Base-by-base conservation (phyloP, 1,140 invertebrate species). In the Kradibia gibbosae region DNA sequence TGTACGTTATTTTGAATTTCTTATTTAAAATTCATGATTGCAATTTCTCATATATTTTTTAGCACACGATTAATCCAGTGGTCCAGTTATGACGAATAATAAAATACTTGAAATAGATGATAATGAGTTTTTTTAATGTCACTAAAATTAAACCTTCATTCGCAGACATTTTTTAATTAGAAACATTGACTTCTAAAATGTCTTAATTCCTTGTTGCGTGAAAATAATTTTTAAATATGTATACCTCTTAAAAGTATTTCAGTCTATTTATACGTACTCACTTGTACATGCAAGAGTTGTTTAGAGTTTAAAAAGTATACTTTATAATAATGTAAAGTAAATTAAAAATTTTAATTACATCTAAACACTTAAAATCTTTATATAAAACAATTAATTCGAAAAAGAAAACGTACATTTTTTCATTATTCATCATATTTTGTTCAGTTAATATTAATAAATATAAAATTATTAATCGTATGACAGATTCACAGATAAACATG, bases 101-200 rank as follows among this genome's bases (percentile, higher is more conserved):
- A 48, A 50, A 78, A 78, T 70, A 15, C 65, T 78, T 65, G 71
- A 70, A 78, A 78, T 78, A 78, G 76, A 36, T 10, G 65, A 70
- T 78, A 78, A 78, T 39, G 62, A 78, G 36, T 57, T 71, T 79
- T 78, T 79, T 79, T 57, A 71, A 70, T 67, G 36, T 48, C 25
- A 31, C 28, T 53, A 39, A 79, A 79, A 79, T 57, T 34, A 71
- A 25, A n/a, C 11, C 77, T 79, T 79, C 22, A 79, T 71, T 72
- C 48, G 15, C 31, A 25, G 13, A n/a, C 34, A 60, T 60, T 75
- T 75, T 75, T 75, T 60, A 74, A 70, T 67, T 50, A 20, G 45
- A 22, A 28, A 0, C 55, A 28, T 50, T 72, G 73, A 65, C 36
- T 48, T 15, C 15, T 31, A 75, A 57, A 75, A 75, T 57, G 53